Conservation (phyloP, 2,797 vertebrate species). For the Sebastolobus altivelis region DNA sequence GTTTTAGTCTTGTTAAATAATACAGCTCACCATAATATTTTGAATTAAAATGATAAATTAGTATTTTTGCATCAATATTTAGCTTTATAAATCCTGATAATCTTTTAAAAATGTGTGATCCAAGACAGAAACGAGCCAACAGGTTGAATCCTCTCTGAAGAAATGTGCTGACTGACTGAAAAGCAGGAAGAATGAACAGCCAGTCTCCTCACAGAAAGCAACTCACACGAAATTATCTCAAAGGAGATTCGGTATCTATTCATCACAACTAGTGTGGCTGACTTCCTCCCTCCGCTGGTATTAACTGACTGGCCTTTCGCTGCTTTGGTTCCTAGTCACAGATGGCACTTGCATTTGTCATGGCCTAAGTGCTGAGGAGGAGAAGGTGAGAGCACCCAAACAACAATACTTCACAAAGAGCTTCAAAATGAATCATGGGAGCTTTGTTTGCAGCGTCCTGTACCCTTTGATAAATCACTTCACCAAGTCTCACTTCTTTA, state of each 20-base stretch:
- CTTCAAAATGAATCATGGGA: conserved; percentile 51
- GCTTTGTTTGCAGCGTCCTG: conserved; percentile 42
- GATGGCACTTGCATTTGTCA: conserved; percentile 76
- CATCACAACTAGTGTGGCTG: conserved; percentile 68
- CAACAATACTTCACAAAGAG: conserved; percentile 53
- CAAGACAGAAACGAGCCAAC: not conserved
- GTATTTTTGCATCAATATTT: not conserved
- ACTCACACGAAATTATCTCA: conserved; percentile 44
- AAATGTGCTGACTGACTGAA: conserved; percentile 45
- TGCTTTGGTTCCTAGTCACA: conserved; percentile 63
- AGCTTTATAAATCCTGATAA: not conserved
- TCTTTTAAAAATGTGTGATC: not conserved
- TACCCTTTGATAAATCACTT: conserved; percentile 61
- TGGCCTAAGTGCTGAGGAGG: conserved; percentile 48
- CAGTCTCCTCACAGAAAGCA: conserved; percentile 31
- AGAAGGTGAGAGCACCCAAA: conserved; percentile 52
- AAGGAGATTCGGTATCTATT: conserved; percentile 64
- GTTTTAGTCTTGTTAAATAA: not conserved
- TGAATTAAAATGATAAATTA: too few relatives aligned
- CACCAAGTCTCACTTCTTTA: conserved; percentile 21
- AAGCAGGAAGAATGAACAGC: conserved; percentile 16
- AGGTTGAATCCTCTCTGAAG: conserved; percentile 1
- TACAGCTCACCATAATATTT: not conserved
- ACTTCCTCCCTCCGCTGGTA: conserved; percentile 41
- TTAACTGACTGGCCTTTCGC: conserved; percentile 57